A percentile compares a stretch with the other conserved stretches of the same genome.
Conservation (phyloP, 2,888 invertebrate species). For the Coenonympha glycerion region DNA sequence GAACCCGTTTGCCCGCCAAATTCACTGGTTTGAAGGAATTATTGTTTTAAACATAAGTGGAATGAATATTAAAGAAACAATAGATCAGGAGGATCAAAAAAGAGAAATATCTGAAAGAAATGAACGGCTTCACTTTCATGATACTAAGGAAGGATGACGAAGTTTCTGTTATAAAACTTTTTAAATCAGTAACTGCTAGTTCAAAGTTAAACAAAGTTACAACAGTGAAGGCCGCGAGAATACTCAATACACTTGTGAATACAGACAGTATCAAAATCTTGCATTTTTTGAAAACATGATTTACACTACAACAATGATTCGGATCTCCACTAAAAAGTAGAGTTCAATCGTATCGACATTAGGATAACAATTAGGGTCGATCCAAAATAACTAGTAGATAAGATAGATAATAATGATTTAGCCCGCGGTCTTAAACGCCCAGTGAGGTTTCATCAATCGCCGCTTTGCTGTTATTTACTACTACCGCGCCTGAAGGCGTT, state of each 20-base stretch:
- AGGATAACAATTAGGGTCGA: constrained; percentile 17
- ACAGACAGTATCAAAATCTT: too few relatives aligned
- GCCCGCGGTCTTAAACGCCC: constrained; percentile 22
- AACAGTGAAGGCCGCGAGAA: too few relatives aligned
- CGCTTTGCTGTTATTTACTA: constrained; percentile 19
- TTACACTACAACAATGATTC: neutral
- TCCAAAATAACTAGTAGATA: constrained; percentile 11
- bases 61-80: neutral
- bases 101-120: too few relatives aligned
- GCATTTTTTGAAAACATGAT: neutral
- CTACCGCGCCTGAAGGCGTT: constrained; percentile 15
- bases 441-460: constrained; percentile 23
- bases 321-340: neutral
- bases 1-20: constrained; percentile 6
- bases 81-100: too few relatives aligned
- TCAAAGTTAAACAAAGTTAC: too few relatives aligned
- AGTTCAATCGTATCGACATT: neutral
- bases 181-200: too few relatives aligned
- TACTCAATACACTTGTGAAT: too few relatives aligned
- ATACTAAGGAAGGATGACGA: too few relatives aligned
- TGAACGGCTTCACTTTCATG: too few relatives aligned
- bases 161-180: too few relatives aligned
- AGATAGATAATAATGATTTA: constrained; percentile 12
- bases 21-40: neutral
- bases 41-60: neutral